Evolutionary conservation across 1,140 invertebrate species (phyloP), one percentile per base, ranked within the genome.

Genomic region (Nasonia vitripennis): DNA sequence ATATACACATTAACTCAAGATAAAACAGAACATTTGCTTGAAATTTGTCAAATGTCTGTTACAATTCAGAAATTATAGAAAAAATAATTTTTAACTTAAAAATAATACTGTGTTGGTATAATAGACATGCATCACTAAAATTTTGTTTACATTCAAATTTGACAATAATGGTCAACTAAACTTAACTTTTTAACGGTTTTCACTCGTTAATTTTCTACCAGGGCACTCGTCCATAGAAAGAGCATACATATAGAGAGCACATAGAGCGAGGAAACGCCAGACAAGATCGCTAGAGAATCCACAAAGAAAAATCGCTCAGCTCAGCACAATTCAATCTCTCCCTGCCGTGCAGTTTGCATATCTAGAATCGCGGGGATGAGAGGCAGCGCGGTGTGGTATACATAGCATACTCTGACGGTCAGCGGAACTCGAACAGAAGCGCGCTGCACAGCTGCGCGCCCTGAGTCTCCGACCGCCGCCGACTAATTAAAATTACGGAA

Each of bases 241-340:
- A 62, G 20, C 7, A 14, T 55, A n/a, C 6, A n/a, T 62, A 62
- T n/a, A 62, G 0, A 51, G 48, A 51, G 12, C 5, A 5, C 17
- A 55, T 0, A 5, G 6, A 62, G 27, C 27, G 27, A 27, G 27
- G 5, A 34, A 10, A n/a, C 73, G 37, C 14, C 41, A 55, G 48
- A 45, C 34, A 12, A 14, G 12, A 79, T 37, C 34, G 77, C 27
- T 27, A 45, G 27, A 31, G 68, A 62, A 74, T 80, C 20, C 48
- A 80, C 84, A 81, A 75, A 75, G 70, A 81, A 85, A 85, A 85
- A 81, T 75, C 51, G 41, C 55, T 68, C 34, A 0, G 34, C 71
- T 85, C 84, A 75, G 78, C 78, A 81, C 84, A 81, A 77, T 85
- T 81, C 70, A 81, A 85, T 85, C 84, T 62, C 48, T 23, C 17